Conservation (phyloP, 2,113 vertebrate genomes). For the Crotalus tigris region DNA sequence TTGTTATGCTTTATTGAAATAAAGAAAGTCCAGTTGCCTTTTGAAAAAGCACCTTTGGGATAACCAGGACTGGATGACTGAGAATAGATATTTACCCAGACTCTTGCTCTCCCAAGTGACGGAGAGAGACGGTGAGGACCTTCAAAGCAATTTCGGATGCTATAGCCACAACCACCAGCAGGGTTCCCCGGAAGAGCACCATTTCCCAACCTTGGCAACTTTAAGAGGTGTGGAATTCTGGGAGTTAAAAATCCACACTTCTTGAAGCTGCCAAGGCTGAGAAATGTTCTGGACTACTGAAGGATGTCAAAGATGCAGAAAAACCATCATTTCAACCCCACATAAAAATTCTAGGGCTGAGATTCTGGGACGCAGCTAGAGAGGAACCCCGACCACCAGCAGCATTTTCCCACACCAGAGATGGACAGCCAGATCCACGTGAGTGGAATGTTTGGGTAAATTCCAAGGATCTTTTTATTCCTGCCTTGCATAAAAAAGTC, state of each 20-base stretch:
- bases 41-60: background rate
- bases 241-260: background rate
- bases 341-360: background rate
- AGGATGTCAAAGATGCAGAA: background rate
- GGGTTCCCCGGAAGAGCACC: background rate
- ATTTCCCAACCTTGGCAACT: background rate
- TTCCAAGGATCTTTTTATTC: background rate
- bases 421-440: background rate
- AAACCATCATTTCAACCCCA: too few species aligned
- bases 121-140: too few species aligned
- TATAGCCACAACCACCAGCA: background rate
- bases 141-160: background rate
- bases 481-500: background rate
- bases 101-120: background rate
- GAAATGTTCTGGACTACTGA: background rate
- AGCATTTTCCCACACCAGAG: background rate
- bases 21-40: background rate
- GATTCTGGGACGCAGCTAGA: background rate
- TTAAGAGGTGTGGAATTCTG: background rate
- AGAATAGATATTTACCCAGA: background rate
- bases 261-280: background rate
- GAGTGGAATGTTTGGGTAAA: background rate
- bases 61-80: background rate
- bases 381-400: background rate
- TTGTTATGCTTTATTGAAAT: background rate